Conservation (phyloP, 2,888 invertebrate genomes). For the Ecdyonurus torrentis region DNA sequence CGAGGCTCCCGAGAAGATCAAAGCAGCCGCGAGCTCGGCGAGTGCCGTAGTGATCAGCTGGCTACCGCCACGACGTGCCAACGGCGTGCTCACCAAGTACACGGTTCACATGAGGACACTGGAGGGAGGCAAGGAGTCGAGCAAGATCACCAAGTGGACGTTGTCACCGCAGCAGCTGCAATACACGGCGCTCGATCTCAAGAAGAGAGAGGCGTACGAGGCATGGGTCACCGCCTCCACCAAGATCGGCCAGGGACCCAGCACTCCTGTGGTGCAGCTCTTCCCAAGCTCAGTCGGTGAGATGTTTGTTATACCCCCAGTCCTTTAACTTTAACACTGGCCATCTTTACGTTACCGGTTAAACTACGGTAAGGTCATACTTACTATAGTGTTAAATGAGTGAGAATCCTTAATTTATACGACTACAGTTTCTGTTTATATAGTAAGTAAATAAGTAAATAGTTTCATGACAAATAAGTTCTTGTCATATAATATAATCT, state of each 20-base stretch:
- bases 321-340: no score
- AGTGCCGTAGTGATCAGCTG: conserved; percentile 43
- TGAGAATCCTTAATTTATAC: no score
- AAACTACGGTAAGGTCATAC: no score
- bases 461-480: no score
- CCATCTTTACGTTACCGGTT: no score
- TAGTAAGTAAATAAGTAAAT: no score
- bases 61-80: conserved; percentile 42
- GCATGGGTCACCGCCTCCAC: conserved; percentile 45
- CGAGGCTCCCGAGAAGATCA: conserved; percentile 42
- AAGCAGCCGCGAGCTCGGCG: conserved; percentile 38
- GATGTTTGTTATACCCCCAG: no score
- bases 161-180: conserved; percentile 20
- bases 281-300: conserved; percentile 28
- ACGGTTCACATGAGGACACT: conserved; percentile 33
- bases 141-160: conserved; percentile 14
- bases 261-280: conserved; percentile 35
- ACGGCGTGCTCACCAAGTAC: conserved; percentile 43
- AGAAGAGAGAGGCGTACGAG: conserved; percentile 36
- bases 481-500: no score
- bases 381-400: no score
- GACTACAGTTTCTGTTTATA: no score
- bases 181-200: conserved; percentile 35
- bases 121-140: background rate
- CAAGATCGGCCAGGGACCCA: conserved; percentile 40